Percentiles rank a stretch among this genome's conserved stretches.
phyloP scores from a whole-genome alignment of 53 echinoderm and acorn worm genomes.

The Echinometra lucunter region DNA sequence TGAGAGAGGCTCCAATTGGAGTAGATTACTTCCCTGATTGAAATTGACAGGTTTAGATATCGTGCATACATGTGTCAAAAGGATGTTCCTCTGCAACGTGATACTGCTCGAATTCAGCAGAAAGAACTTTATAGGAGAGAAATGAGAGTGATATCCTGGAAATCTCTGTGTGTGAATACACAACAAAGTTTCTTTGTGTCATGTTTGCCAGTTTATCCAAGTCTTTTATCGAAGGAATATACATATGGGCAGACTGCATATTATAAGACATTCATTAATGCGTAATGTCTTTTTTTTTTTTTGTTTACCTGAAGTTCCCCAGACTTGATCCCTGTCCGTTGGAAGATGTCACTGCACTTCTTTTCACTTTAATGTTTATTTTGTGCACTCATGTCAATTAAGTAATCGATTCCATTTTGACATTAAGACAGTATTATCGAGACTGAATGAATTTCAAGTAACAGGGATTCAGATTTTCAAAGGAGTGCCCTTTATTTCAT shows the following conservation, averaged over 20 bases:
- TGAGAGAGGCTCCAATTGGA: conserved; percentile 46
- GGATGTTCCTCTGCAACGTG: not conserved
- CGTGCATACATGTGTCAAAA: conserved; percentile 57
- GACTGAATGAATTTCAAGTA: not conserved
- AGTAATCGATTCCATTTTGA: not conserved
- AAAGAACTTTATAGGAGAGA: not conserved
- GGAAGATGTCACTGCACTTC: not conserved
- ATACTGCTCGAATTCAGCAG: not conserved
- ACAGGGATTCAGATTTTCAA: not conserved
- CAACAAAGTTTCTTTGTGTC: conserved; percentile 5
- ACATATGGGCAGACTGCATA: not conserved
- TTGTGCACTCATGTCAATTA: not conserved
- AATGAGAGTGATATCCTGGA: conserved; percentile 12
- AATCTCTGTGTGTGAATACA: not conserved
- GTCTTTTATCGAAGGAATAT: not conserved
- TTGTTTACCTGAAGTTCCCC: not conserved
- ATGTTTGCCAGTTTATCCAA: not conserved
- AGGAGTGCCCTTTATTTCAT: not conserved
- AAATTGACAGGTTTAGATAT: conserved; percentile 63
- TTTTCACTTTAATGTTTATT: not conserved
- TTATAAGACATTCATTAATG: not conserved
- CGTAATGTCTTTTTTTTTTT: not conserved
- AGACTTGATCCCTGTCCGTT: not conserved
- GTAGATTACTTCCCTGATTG: conserved; percentile 55
- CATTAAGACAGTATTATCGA: not conserved